Evolutionary conservation across 2,113 vertebrate genomes (phyloP), one percentile per base, ranked within the genome.

Genomic region (Ascaphus truei): DNA sequence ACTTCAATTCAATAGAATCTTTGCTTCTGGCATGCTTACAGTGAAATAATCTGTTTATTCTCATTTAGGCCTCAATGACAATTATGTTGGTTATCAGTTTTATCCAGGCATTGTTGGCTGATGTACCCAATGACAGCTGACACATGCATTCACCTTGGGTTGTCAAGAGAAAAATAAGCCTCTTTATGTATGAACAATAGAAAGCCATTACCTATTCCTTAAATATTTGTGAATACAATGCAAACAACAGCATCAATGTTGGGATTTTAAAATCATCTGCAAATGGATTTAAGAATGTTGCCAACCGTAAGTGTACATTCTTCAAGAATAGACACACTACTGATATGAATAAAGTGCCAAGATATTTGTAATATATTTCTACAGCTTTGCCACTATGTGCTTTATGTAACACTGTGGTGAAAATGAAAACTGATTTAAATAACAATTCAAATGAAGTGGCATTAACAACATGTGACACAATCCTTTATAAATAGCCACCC

Each of bases 11-110:
- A 58, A 58, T 22, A 25, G n/a, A 48, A 7, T 68, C 30, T 48
- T 58, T 34, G 65, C 53, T 48, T 52, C 15, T 68, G 65, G 65
- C 65, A 68, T 48, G 39, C 41, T 68, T 58, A 25, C 45, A 58
- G 52, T 58, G 22, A 68, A 68, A 68, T 68, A 68, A 58, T 68
- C 52, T 68, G 65, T 68, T 68, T 68, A 39, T 41, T 58, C 45
- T 67, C 47, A 68, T 68, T 68, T 68, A 68, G 65, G 53, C 53
- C 34, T 58, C 52, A 48, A 33, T 68, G 65, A 68, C 65, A 68
- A 68, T 68, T 68, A 68, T 58, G 53, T 43, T 26, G 41, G 43
- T 47, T 68, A 68, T 68, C 65, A 68, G 26, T 41, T 34, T 68
- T 68, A 58, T 68, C 39, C 65, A 68, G 65, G 48, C 53, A 10